Conservation (phyloP, 1,140 invertebrate species). For the Pseudomyrmex concolor region DNA sequence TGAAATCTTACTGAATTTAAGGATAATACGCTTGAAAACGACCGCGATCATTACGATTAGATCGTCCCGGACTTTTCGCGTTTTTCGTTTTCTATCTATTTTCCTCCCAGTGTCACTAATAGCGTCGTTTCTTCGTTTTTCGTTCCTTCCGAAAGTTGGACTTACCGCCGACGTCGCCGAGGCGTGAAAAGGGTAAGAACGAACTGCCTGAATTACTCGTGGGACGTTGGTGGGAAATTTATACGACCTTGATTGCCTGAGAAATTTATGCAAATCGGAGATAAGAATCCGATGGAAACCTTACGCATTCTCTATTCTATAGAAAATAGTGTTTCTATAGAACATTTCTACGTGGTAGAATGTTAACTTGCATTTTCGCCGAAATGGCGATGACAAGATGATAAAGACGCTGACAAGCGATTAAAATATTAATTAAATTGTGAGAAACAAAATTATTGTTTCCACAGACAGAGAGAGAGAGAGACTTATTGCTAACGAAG, state of each 20-base stretch:
- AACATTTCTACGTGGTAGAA: not conserved
- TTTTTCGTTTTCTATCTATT: constrained; percentile 43
- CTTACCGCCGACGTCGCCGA: constrained; percentile 29
- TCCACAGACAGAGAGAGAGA: no score
- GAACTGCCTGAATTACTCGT: constrained; percentile 49
- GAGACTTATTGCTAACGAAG: not conserved
- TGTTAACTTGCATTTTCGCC: not conserved
- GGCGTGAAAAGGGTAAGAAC: constrained; percentile 57
- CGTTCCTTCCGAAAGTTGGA: constrained; percentile 40
- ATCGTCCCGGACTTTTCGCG: constrained; percentile 43
- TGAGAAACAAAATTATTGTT: not conserved
- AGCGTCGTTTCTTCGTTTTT: constrained; percentile 52
- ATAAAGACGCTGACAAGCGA: not conserved
- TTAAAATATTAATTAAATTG: not conserved
- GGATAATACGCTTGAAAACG: constrained; percentile 8
- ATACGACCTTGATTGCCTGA: constrained; percentile 54
- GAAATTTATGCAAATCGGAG: constrained; percentile 58
- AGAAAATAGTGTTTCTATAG: constrained; percentile 17
- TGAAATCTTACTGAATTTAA: not conserved
- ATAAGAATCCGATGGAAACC: constrained; percentile 38
- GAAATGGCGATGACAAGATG: not conserved
- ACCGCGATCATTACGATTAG: constrained; percentile 29
- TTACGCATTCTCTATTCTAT: not conserved
- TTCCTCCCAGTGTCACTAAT: constrained; percentile 49
- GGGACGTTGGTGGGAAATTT: constrained; percentile 53